phyloP scores from a whole-genome alignment of 2,888 invertebrate species.

The Pollenia angustigena region DNA sequence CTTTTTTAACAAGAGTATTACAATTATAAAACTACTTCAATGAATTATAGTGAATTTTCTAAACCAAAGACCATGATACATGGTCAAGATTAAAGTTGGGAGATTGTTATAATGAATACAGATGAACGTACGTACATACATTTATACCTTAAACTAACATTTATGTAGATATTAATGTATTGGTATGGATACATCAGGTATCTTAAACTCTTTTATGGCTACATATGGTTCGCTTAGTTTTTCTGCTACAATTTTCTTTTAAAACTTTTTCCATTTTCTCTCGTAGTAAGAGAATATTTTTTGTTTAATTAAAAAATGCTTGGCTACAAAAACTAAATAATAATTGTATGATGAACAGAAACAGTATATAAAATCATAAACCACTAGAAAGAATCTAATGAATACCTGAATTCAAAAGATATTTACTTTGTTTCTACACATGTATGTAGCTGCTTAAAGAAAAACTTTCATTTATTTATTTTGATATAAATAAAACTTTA shows the following conservation, averaged over 20 bases:
- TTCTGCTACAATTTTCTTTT: constrained; percentile 35
- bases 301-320: constrained; percentile 13
- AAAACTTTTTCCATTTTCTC: constrained; percentile 29
- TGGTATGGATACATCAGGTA: neutral
- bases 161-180: neutral
- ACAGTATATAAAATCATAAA: neutral
- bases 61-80: constrained; percentile 81
- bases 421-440: neutral
- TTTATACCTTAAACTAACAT: neutral
- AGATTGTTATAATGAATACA: constrained; percentile 55
- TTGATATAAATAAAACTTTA: neutral
- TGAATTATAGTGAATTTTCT: constrained; percentile 75
- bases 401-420: constrained; percentile 10
- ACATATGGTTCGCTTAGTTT: neutral
- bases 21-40: constrained; percentile 48
- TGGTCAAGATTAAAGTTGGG: constrained; percentile 74
- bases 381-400: constrained; percentile 4
- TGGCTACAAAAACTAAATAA: constrained; percentile 9
- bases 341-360: constrained; percentile 1
- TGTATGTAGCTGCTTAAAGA: neutral
- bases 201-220: constrained; percentile 23
- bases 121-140: neutral
- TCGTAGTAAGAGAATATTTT: constrained; percentile 30
- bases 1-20: constrained; percentile 53
- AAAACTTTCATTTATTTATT: constrained; percentile 55